Evolutionary conservation across 2,888 invertebrate species (phyloP), one percentile per base, ranked within the genome.

Genomic region (Metalampra italica): DNA sequence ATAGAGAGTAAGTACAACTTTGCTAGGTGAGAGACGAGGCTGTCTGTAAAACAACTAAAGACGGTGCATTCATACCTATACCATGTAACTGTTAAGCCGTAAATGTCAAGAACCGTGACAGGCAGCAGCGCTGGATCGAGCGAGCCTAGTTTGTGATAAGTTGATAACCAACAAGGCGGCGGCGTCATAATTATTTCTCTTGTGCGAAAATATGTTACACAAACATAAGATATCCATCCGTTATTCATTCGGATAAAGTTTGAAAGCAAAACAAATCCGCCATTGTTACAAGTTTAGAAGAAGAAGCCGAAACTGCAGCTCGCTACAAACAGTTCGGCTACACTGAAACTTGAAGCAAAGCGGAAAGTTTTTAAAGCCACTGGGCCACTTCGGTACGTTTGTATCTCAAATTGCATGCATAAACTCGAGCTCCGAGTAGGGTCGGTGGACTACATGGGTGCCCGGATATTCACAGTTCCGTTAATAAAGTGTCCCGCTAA

Each of bases 371-470:
- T 41, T 22, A 55, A 60, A 58, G 54, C 52, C 51, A 32, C 29
- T 45, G 42, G 43, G 41, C 44, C 45, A 29, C 50, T 43, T 34
- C 37, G 46, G 30, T 45, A 39, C 45, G 45, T 53, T 48, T 48
- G 50, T 52, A 52, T 53, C 48, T 47, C 43, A 55, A 55, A 56
- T 54, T 54, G 50, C 54, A 49, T 54, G 55, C 54, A 57, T 56
- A 55, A 52, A 50, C 56, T 53, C 8, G 39, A n/a, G n/a, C n/a
- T 11, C 36, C n/a, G 11, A n/a, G n/a, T 36, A 36, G 36, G 36
- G 36, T 36, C n/a, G n/a, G 5, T 7, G n/a, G 11, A 5, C 22
- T 22, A 22, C 5, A n/a, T 22, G 22, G 5, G 22, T 5, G 22
- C 5, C 22, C 22, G 22, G 22, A 22, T 22, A 22, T 22, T 22